Evolutionary conservation across 1,140 invertebrate genomes (phyloP).

Genomic region (Conus betulinus): DNA sequence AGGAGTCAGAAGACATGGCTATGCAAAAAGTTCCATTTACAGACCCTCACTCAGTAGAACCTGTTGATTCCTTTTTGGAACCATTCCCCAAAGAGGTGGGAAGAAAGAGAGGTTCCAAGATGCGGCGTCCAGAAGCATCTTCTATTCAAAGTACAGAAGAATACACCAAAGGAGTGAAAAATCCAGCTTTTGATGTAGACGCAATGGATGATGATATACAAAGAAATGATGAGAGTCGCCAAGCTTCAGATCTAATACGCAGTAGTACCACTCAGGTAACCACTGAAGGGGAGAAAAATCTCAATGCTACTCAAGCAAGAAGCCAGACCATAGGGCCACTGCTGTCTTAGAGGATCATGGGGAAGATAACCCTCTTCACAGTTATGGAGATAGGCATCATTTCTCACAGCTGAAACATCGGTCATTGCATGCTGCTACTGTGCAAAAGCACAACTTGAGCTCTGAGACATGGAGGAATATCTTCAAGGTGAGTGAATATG

Average conservation of each 20-base stretch:
- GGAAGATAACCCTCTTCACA: background rate
- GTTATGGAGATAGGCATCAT: background rate
- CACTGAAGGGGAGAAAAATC: no score
- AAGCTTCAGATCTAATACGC: background rate
- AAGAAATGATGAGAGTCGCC: background rate
- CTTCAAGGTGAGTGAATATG: background rate
- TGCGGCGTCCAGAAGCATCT: background rate
- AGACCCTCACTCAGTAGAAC: background rate
- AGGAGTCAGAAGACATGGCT: constrained; percentile 9
- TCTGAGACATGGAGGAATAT: background rate
- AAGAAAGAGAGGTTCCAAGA: background rate
- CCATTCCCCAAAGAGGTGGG: background rate
- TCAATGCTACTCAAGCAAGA: background rate
- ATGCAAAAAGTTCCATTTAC: background rate
- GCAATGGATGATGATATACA: background rate
- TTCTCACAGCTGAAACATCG: background rate
- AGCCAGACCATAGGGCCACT: background rate
- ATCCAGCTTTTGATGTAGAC: background rate
- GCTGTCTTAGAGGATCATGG: background rate
- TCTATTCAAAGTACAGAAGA: background rate
- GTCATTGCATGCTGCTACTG: background rate
- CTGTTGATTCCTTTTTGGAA: background rate
- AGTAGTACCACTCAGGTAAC: no score
- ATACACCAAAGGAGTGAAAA: background rate
- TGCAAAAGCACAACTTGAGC: background rate